Percentiles rank a stretch among this genome's conserved stretches.
Conservation (phyloP, 2,888 invertebrate genomes). For the Serripes groenlandicus region DNA sequence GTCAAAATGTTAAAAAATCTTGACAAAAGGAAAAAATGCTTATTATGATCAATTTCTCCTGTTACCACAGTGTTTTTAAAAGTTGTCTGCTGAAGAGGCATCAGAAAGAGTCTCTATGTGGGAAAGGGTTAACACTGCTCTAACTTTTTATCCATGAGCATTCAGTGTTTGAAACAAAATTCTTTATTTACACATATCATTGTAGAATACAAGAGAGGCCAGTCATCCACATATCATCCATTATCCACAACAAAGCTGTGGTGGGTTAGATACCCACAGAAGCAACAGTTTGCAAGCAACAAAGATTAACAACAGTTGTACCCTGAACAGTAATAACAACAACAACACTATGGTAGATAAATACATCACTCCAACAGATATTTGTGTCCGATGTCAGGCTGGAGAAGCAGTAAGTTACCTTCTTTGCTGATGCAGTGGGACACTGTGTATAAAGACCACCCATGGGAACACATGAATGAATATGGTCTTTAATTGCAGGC, state of each 20-base stretch:
- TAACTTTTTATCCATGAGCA: too few species aligned
- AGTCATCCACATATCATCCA: too few species aligned
- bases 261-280: neutral
- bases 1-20: neutral
- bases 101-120: too few species aligned
- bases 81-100: too few species aligned
- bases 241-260: too few species aligned
- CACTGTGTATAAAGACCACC: too few species aligned
- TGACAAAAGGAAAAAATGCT: slow-evolving; percentile 17
- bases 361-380: neutral
- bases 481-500: too few species aligned
- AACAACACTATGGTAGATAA: neutral
- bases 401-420: slow-evolving; percentile 26
- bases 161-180: neutral
- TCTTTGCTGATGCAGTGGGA: too few species aligned
- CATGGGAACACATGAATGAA: too few species aligned
- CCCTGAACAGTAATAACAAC: neutral
- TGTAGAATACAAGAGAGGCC: too few species aligned
- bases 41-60: neutral
- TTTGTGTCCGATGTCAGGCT: slow-evolving; percentile 26
- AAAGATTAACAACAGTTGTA: neutral
- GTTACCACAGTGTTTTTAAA: neutral
- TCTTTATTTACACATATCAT: neutral
- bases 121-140: too few species aligned
- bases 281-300: neutral